Base-by-base conservation (phyloP, 1,140 invertebrate species). In the Eulimnadia texana region DNA sequence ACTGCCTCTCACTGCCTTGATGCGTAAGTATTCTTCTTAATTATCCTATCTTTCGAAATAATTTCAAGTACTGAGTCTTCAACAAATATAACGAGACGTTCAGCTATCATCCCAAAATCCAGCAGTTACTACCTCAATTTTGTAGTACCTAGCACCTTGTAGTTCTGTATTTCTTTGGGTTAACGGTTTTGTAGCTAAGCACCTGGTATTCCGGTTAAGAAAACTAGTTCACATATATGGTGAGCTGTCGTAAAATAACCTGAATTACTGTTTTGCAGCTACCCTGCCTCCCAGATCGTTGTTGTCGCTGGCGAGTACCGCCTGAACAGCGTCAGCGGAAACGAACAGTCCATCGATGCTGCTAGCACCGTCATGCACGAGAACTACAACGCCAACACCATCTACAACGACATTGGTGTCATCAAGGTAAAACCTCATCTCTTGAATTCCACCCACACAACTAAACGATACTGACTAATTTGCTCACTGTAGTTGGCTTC, bases 1-100 rank as follows among this genome's bases (percentile, higher is more conserved):
- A 79, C 77, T 3, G 80, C 81, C 22, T 80, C 78, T 33, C 81
- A 83, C 66, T 83, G 81, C 67, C 63, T 67, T 22, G 60, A 67
- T 23, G 67, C 60, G 56, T 63, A 56, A 11, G 60, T 20, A n/a
- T 25, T 13, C n/a, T n/a, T n/a, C n/a, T n/a, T n/a, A n/a, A n/a
- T n/a, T n/a, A n/a, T n/a, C n/a, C n/a, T n/a, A n/a, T n/a, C n/a
- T n/a, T n/a, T n/a, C n/a, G n/a, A n/a, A n/a, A n/a, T n/a, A n/a
- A n/a, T n/a, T n/a, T n/a, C n/a, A n/a, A n/a, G n/a, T n/a, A n/a
- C n/a, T n/a, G n/a, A n/a, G n/a, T n/a, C n/a, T n/a, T n/a, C n/a
- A n/a, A n/a, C n/a, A n/a, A n/a, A n/a, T n/a, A n/a, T n/a, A n/a
- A n/a, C n/a, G n/a, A n/a, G n/a, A n/a, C n/a, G n/a, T n/a, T n/a